Evolutionary conservation across 2,888 invertebrate genomes (phyloP).

Genomic region (Chymomyza procnemis): DNA sequence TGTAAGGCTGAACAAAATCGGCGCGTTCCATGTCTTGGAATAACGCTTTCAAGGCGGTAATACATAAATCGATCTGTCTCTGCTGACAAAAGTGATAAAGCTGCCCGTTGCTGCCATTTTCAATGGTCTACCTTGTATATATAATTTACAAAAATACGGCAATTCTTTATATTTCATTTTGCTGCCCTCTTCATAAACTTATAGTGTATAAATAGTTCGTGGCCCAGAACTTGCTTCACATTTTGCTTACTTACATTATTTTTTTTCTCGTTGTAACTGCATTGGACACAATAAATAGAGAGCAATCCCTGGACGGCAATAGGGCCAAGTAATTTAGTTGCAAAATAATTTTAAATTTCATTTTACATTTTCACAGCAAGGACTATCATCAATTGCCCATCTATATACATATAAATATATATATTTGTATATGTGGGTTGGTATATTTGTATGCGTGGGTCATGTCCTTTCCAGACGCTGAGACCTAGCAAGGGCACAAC

Average conservation of each 20-base stretch:
- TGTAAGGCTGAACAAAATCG: too few species aligned
- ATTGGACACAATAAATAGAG: background rate
- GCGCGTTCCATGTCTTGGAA: too few species aligned
- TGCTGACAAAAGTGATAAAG: too few species aligned
- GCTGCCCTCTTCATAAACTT: background rate
- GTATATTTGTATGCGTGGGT: background rate
- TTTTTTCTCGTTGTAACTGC: background rate
- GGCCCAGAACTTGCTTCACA: background rate
- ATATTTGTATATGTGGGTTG: background rate
- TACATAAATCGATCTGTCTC: too few species aligned
- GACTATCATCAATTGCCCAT: slow-evolving; percentile 46
- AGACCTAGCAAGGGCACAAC: background rate
- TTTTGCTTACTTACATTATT: slow-evolving; percentile 17
- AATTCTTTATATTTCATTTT: too few species aligned
- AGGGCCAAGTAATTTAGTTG: slow-evolving; percentile 69
- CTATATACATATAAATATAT: background rate
- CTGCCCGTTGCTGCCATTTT: too few species aligned
- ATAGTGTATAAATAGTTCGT: background rate
- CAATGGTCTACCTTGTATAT: too few species aligned
- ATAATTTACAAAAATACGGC: too few species aligned
- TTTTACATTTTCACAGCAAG: slow-evolving; percentile 53
- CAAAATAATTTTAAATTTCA: slow-evolving; percentile 71
- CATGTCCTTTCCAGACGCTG: too few species aligned
- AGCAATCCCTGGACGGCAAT: slow-evolving; percentile 68
- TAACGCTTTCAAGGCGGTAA: too few species aligned